These are phyloP conservation scores for Fragum fragum DNA, from an alignment of 2,888 invertebrate species.

Conservation along the genomic window DNA sequence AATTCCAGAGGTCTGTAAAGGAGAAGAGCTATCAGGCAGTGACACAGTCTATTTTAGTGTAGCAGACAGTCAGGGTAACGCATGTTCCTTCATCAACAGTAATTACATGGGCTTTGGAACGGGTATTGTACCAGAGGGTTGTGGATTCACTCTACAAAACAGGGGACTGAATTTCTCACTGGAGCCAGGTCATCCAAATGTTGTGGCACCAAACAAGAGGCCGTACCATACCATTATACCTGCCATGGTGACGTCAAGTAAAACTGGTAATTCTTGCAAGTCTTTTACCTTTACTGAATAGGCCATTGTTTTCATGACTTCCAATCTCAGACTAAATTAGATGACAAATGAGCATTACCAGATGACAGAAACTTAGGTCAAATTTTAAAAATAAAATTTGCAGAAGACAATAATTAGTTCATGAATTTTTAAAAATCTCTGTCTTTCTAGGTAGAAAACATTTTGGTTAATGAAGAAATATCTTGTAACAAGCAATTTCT, in stretches of 20 bases:
- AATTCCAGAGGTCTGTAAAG: slow-evolving; percentile 58
- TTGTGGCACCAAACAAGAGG: slow-evolving; percentile 81
- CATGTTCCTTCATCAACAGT: slow-evolving; percentile 87
- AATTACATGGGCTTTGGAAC: slow-evolving; percentile 86
- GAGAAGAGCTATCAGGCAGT: slow-evolving; percentile 63
- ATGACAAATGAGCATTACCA: too few species aligned
- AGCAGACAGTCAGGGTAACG: slow-evolving; percentile 86
- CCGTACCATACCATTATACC: slow-evolving; percentile 86
- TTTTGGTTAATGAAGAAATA: too few species aligned
- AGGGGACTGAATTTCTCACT: slow-evolving; percentile 83
- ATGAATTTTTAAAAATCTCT: too few species aligned
- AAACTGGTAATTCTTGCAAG: slow-evolving; percentile 70
- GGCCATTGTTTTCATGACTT: too few species aligned
- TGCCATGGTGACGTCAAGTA: slow-evolving; percentile 82
- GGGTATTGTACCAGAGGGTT: slow-evolving; percentile 85
- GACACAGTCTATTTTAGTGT: slow-evolving; percentile 87
- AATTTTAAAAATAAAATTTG: too few species aligned
- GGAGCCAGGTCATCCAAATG: slow-evolving; percentile 81
- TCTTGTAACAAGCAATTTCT: too few species aligned
- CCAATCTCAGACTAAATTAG: too few species aligned
- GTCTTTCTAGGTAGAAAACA: too few species aligned
- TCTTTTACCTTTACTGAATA: too few species aligned
- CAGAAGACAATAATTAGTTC: too few species aligned
- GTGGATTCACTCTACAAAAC: slow-evolving; percentile 87
- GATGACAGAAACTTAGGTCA: too few species aligned